Evolutionary conservation across 2,113 vertebrate genomes (phyloP).

Genomic region (Circaetus cinerascens): DNA sequence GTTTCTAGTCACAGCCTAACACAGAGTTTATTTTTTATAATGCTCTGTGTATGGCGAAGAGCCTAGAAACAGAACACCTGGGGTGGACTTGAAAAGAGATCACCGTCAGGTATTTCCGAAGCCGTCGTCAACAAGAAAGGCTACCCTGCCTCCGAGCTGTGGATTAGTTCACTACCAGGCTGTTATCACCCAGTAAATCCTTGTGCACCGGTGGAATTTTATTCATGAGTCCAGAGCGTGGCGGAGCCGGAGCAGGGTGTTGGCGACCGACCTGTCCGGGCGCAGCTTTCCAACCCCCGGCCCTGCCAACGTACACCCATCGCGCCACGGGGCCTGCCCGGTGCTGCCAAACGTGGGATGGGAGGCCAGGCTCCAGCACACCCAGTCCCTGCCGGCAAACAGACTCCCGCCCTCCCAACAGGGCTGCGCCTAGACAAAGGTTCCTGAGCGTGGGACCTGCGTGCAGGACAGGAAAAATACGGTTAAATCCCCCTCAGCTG

Average conservation of each 20-base stretch:
- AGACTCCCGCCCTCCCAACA: accelerated
- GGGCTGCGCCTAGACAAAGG: accelerated
- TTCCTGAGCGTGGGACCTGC: accelerated
- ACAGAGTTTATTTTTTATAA: not conserved
- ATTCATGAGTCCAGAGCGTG: accelerated
- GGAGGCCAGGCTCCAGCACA: not conserved
- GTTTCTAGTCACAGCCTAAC: not conserved
- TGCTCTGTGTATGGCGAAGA: not conserved
- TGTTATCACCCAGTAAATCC: not conserved
- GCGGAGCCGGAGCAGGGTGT: accelerated
- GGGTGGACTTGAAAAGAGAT: not conserved
- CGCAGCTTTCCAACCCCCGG: not conserved
- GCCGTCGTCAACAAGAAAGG: accelerated
- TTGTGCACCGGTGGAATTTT: not conserved
- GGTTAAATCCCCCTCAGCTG: not conserved
- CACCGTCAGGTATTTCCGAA: not conserved
- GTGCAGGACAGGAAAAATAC: accelerated
- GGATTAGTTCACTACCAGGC: not conserved
- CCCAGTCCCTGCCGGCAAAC: accelerated
- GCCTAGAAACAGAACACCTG: not conserved
- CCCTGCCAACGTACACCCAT: accelerated
- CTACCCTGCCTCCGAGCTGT: not conserved
- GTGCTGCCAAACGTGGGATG: accelerated
- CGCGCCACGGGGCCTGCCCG: accelerated
- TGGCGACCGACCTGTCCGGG: accelerated